Evolutionary conservation across 1,140 invertebrate species (phyloP).

Genomic region (Polyergus mexicanus): DNA sequence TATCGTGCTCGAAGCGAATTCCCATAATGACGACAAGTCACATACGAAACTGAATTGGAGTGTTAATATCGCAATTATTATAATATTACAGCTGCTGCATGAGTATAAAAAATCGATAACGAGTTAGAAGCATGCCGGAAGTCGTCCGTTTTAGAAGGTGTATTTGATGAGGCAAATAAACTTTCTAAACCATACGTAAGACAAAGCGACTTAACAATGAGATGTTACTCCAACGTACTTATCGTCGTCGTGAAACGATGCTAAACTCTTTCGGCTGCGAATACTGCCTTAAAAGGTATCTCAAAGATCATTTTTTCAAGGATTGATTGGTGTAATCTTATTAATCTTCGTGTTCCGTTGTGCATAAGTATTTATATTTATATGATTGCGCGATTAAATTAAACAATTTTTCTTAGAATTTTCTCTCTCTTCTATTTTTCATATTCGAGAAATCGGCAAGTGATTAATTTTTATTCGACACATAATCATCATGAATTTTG

Average conservation of each 20-base stretch:
- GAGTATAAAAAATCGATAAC: conserved; percentile 64
- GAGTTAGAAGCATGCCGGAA: conserved; percentile 53
- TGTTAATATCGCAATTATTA: conserved; percentile 60
- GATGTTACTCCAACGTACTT: conserved; percentile 55
- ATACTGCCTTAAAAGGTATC: conserved; percentile 57
- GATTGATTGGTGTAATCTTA: conserved; percentile 59
- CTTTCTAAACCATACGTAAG: conserved; percentile 53
- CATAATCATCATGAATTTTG: neutral
- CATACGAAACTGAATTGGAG: conserved; percentile 26
- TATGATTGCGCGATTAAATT: neutral
- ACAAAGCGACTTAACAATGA: conserved; percentile 45
- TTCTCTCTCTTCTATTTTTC: neutral
- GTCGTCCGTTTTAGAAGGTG: conserved; percentile 60
- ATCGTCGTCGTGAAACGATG: conserved; percentile 51
- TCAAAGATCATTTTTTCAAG: conserved; percentile 54
- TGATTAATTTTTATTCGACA: conserved; percentile 9
- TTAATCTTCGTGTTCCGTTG: conserved; percentile 60
- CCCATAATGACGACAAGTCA: conserved; percentile 12
- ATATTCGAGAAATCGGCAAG: neutral
- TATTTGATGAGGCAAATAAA: conserved; percentile 57
- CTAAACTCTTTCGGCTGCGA: conserved; percentile 54
- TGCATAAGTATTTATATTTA: conserved; percentile 40
- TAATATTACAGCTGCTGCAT: conserved; percentile 64
- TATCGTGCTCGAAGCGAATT: neutral
- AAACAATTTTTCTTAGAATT: neutral